phyloP scores from a whole-genome alignment of 2,113 vertebrate genomes.

The Alectura lathami region DNA sequence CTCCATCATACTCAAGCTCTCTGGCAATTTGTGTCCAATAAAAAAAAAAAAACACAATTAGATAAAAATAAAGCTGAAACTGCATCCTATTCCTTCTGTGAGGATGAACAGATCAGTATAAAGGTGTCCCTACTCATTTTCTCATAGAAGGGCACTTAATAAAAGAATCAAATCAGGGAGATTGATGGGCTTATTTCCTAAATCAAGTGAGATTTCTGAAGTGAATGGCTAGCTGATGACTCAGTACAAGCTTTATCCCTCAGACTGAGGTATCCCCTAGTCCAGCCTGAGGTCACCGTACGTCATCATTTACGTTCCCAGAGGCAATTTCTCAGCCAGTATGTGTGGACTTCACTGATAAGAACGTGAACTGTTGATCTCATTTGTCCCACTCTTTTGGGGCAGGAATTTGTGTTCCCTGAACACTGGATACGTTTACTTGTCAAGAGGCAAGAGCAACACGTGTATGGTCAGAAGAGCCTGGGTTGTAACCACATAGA shows the following conservation, averaged over 20 bases:
- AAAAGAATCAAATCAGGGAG: constrained; percentile 36
- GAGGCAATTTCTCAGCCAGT: not conserved
- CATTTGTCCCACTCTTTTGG: not conserved
- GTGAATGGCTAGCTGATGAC: constrained; percentile 1
- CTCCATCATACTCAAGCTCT: not conserved
- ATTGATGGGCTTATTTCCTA: constrained; percentile 57
- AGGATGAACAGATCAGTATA: not conserved
- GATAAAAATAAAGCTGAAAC: constrained; percentile 16
- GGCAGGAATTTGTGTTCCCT: not conserved
- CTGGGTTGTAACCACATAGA: not conserved
- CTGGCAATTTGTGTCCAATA: constrained; percentile 40
- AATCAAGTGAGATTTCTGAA: constrained; percentile 35
- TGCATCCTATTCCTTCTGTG: not conserved
- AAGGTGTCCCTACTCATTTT: not conserved
- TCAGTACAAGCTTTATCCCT: not conserved
- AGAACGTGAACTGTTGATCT: not conserved
- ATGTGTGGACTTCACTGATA: not conserved
- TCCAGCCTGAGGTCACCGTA: not conserved
- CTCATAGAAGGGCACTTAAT: constrained; percentile 60
- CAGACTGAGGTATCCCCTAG: not conserved
- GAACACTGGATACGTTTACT: not conserved
- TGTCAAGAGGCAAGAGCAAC: not conserved
- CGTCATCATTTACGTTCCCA: not conserved
- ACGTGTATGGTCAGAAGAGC: not conserved
- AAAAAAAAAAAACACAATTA: constrained; percentile 24